Conservation (phyloP, 2,797 vertebrate species). For the Catharus ustulatus region DNA sequence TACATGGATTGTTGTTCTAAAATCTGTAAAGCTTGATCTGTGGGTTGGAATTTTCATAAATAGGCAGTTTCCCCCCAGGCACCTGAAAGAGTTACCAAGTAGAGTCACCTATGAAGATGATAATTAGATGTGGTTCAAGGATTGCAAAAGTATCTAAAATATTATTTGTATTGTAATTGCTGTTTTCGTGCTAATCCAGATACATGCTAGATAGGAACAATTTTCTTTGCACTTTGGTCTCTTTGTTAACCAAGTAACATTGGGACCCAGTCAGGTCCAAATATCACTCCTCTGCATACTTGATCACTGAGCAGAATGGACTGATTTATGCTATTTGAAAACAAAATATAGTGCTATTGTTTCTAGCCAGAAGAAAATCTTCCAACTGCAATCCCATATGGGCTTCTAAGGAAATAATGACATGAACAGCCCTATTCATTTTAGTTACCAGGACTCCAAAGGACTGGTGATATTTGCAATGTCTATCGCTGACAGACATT, state of each 20-base stretch:
- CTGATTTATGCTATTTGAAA: constrained; percentile 27
- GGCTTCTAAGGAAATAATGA: constrained; percentile 38
- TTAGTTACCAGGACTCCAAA: background rate
- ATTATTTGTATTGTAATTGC: background rate
- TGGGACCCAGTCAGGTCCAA: background rate
- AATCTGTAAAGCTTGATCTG: background rate
- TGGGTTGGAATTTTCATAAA: background rate
- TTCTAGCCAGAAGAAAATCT: constrained; percentile 18
- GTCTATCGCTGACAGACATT: background rate
- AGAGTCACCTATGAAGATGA: background rate
- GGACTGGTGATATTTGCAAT: background rate
- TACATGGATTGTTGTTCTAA: background rate
- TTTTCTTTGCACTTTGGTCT: background rate
- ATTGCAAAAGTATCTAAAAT: background rate
- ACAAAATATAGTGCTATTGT: constrained; percentile 39
- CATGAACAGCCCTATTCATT: constrained; percentile 25
- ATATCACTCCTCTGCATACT: background rate
- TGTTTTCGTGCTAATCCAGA: background rate
- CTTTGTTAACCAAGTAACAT: background rate
- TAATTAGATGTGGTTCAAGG: background rate
- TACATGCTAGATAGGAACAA: background rate
- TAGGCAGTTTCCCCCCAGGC: rapidly evolving
- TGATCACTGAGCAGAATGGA: background rate
- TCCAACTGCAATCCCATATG: constrained; percentile 29
- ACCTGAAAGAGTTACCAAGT: background rate